Percentiles rank a stretch among this genome's conserved stretches.
These are phyloP conservation scores for Apocheima hispidaria DNA, from an alignment of 2,888 invertebrate species.

Conservation along the genomic window DNA sequence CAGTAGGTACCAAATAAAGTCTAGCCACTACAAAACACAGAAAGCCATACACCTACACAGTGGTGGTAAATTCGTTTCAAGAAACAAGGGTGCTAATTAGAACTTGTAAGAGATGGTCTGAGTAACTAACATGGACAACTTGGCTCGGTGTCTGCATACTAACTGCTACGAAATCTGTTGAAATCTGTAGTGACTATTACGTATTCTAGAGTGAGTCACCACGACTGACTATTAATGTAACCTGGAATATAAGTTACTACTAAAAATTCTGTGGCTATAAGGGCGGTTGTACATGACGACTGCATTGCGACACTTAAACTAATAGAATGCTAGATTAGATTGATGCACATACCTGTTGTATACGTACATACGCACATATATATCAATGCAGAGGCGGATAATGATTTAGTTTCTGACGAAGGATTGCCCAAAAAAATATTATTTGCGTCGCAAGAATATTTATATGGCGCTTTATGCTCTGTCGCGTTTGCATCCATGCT, in stretches of 20 bases:
- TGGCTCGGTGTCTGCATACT: constrained; percentile 23
- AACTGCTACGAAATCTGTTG: constrained; percentile 18
- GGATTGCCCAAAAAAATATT: too few species aligned
- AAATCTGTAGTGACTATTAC: not conserved
- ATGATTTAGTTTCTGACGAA: too few species aligned
- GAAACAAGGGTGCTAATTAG: constrained; percentile 64
- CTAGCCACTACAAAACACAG: constrained; percentile 28
- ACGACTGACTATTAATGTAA: constrained; percentile 11
- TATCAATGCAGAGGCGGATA: too few species aligned
- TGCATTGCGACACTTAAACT: too few species aligned
- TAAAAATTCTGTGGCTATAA: too few species aligned
- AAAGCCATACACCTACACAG: constrained; percentile 37
- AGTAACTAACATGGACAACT: constrained; percentile 57
- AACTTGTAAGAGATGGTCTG: constrained; percentile 60
- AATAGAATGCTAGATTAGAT: too few species aligned
- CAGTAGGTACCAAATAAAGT: constrained; percentile 13
- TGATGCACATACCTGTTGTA: too few species aligned
- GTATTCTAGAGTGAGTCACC: constrained; percentile 7
- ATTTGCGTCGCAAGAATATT: too few species aligned
- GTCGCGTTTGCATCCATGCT: too few species aligned
- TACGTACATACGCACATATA: too few species aligned
- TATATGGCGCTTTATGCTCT: too few species aligned
- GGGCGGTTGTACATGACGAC: too few species aligned
- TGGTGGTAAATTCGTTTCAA: constrained; percentile 54
- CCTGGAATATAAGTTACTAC: not conserved